These are phyloP conservation scores for Eilema griseolum DNA, from an alignment of 2,888 invertebrate species.

Conservation along the genomic window DNA sequence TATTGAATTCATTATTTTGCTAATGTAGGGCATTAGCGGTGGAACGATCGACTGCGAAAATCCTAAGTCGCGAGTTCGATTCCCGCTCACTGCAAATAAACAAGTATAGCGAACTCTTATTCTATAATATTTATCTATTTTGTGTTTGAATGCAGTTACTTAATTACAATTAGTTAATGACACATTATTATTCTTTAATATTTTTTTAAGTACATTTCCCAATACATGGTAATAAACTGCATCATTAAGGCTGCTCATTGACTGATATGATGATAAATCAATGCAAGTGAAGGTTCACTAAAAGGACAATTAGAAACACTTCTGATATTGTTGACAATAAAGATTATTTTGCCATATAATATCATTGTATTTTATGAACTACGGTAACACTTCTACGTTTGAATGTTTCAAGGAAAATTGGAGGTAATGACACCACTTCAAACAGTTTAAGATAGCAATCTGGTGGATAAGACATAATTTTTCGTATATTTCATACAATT, in stretches of 20 bases:
- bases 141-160: too few species aligned
- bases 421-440: background rate
- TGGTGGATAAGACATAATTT: background rate
- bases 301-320: background rate
- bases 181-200: too few species aligned
- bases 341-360: background rate
- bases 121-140: too few species aligned
- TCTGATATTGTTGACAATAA: background rate
- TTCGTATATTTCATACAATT: too few species aligned
- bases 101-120: too few species aligned
- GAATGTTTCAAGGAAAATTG: background rate
- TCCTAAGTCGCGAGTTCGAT: too few species aligned
- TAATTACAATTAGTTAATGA: too few species aligned
- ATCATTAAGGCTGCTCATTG: background rate
- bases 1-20: too few species aligned
- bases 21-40: too few species aligned
- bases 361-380: background rate
- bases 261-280: slow-evolving; percentile 4
- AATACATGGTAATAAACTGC: background rate
- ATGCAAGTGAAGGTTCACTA: background rate
- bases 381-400: background rate
- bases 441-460: background rate
- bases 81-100: too few species aligned
- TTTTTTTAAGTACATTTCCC: too few species aligned
- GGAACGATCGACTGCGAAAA: too few species aligned